phyloP scores from a whole-genome alignment of 2,888 invertebrate species.

The Aromia moschata region DNA sequence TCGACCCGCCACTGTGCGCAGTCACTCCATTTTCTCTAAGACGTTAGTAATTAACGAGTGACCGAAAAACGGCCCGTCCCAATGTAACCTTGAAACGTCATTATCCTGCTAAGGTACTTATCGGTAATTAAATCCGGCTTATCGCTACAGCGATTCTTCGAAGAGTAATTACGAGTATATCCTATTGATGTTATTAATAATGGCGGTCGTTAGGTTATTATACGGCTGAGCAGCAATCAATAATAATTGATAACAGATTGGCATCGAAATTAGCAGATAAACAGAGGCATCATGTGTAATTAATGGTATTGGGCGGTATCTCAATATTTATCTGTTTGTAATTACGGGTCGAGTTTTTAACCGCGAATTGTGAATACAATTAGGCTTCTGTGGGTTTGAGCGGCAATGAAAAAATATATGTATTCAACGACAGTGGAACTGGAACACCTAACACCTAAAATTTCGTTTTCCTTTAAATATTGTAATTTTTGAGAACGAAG shows the following conservation, averaged over 20 bases:
- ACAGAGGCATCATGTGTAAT: constrained; percentile 31
- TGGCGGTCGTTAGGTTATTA: constrained; percentile 20
- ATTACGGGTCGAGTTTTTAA: constrained; percentile 26
- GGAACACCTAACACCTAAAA: no score
- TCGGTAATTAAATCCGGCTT: constrained; percentile 14
- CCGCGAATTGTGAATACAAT: constrained; percentile 28
- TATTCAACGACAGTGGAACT: no score
- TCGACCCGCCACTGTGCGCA: no score
- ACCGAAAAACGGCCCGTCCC: no score
- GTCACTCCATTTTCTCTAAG: no score
- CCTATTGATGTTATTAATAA: constrained; percentile 32
- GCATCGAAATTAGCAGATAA: constrained; percentile 29
- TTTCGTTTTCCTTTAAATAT: no score
- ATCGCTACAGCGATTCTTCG: constrained; percentile 22
- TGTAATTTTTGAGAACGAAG: no score
- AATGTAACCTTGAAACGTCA: no score
- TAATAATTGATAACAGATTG: constrained; percentile 21
- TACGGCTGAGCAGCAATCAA: constrained; percentile 9
- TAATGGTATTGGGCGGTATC: constrained; percentile 33
- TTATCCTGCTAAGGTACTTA: constrained; percentile 11
- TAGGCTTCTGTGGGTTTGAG: neutral
- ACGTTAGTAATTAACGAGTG: no score
- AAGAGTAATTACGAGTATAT: constrained; percentile 25
- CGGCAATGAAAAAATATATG: neutral
- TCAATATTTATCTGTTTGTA: constrained; percentile 34